Percentiles rank a stretch among this genome's conserved stretches.
Evolutionary conservation across 2,113 vertebrate genomes (phyloP).

Genomic region (Cacatua alba): DNA sequence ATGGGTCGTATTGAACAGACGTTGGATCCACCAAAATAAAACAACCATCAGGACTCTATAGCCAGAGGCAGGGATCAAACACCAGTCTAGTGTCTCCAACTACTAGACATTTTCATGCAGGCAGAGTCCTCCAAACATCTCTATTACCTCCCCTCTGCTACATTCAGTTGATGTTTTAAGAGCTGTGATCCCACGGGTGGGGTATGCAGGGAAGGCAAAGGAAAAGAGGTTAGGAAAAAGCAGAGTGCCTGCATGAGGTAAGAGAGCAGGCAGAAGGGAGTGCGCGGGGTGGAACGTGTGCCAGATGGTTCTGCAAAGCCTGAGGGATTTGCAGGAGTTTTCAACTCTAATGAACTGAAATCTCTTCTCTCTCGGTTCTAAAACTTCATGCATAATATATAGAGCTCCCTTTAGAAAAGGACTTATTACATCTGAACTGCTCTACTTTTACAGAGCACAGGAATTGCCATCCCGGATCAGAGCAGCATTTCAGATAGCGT

Average conservation of each 20-base stretch:
- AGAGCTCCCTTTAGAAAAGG: slow-evolving; percentile 45
- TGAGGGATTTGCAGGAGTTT: slow-evolving; percentile 62
- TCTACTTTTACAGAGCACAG: slow-evolving; percentile 15
- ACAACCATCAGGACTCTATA: rapidly evolving
- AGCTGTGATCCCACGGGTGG: not conserved
- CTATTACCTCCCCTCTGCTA: not conserved
- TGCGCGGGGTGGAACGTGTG: not conserved
- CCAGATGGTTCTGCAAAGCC: slow-evolving; percentile 64
- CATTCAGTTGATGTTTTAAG: not conserved
- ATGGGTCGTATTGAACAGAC: not conserved
- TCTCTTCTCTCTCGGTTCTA: slow-evolving; percentile 47
- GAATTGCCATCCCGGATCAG: slow-evolving; percentile 26
- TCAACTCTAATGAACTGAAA: slow-evolving; percentile 69
- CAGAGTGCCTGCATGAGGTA: not conserved
- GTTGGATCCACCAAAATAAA: not conserved
- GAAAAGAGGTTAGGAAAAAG: not conserved
- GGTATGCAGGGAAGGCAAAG: not conserved
- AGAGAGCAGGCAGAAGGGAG: slow-evolving; percentile 2
- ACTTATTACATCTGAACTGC: slow-evolving; percentile 45
- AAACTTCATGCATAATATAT: slow-evolving; percentile 68
- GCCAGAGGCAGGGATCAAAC: not conserved
- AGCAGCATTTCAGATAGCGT: not conserved
- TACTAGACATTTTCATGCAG: not conserved
- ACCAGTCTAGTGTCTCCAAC: not conserved
- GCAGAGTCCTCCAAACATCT: not conserved